Evolutionary conservation across 2,797 vertebrate genomes (phyloP), one percentile per base, ranked within the genome.

Genomic region (Steatocranus sp.): DNA sequence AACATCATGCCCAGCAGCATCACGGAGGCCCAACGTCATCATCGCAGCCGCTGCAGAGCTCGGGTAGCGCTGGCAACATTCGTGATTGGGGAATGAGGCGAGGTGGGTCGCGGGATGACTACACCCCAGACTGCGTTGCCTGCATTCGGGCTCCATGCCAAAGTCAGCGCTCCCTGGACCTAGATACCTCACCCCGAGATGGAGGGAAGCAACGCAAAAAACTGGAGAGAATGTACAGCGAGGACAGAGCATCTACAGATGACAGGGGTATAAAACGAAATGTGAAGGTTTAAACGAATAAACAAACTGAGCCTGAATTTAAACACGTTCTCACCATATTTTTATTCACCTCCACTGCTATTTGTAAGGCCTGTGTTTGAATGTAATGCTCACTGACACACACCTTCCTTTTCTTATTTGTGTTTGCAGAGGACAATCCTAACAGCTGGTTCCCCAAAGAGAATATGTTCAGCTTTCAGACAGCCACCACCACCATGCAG

Each of bases 401-500:
- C 75, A 6, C 56, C 68, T 73, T 68, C 75, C 50, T 76, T 86
- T 87, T 88, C 49, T 87, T 79, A 76, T 76, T 58, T 91, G 46
- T 87, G 90, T 84, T 93, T 95, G 75, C 93, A 99, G 98, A 98
- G 41, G 97, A 99, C 17, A 93, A 96, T 51, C 92, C 96, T 70
- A 96, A 97, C 87, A 98, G 97, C 90, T 99, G 98, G 98, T 98
- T 99, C 90, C 98, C 98, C 78, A 99, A 98, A 92, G 98, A 99
- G 93, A 99, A 97, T 89, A 97, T 98, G 95, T 98, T 99, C 95
- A 99, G 96, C 93, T 99, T 99, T 93, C 98, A 98, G 92, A 98
- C 98, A 15, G 98, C 98, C 76, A 98, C 97, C 87, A 99, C 98
- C 94, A 98, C 98, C 96, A 98, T 99, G 98, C 98, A 99, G 97